Percentiles rank a stretch among this genome's conserved stretches.
Conservation (phyloP, 2,888 invertebrate genomes). For the Biston stratarius region DNA sequence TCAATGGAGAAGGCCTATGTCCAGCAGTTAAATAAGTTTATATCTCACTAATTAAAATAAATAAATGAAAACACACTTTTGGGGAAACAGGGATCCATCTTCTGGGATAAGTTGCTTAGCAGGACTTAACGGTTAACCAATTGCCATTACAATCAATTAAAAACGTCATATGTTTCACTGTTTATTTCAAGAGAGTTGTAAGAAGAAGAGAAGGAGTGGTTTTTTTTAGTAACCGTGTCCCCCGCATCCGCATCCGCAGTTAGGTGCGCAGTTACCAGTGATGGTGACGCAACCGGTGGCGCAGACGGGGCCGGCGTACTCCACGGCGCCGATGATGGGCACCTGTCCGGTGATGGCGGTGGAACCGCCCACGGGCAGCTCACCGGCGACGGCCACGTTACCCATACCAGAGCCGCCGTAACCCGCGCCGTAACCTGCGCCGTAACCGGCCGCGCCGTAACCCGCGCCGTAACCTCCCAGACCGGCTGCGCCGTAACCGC, state of each 20-base stretch:
- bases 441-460: background rate
- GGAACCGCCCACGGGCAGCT: constrained; percentile 32
- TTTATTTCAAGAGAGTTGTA: too few relatives aligned
- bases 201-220: background rate
- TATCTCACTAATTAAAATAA: too few relatives aligned
- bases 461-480: constrained; percentile 1
- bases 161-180: too few relatives aligned
- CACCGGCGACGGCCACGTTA: constrained; percentile 41
- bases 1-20: too few relatives aligned
- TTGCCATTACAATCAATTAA: too few relatives aligned
- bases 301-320: constrained; percentile 31
- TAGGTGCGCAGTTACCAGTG: constrained; percentile 23
- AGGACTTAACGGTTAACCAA: too few relatives aligned
- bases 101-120: too few relatives aligned
- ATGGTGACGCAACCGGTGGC: constrained; percentile 40
- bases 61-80: too few relatives aligned
- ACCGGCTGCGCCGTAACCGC: background rate
- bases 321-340: constrained; percentile 41
- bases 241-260: constrained; percentile 9
- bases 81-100: too few relatives aligned
- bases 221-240: background rate
- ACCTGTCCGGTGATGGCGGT: constrained; percentile 36
- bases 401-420: constrained; percentile 20
- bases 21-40: too few relatives aligned
- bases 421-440: constrained; percentile 11